Percentiles rank a stretch among this genome's conserved stretches.
phyloP scores from a whole-genome alignment of 2,888 invertebrate species.

The Mesoligia furuncula region DNA sequence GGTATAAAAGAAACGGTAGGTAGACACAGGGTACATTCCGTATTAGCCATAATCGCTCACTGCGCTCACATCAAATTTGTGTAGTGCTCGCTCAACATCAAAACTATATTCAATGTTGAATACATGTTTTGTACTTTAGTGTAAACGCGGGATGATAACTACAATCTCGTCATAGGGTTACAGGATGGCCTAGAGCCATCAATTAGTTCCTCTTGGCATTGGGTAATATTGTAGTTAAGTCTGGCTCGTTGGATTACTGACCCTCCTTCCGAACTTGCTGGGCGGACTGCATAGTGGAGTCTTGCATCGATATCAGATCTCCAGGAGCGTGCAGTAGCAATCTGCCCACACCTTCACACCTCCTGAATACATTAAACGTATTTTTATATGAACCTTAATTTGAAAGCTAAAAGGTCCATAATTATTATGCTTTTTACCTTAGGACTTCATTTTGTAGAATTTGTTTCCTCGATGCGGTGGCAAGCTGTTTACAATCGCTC shows the following conservation, averaged over 20 bases:
- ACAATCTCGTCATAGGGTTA: background rate
- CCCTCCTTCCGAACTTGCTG: slow-evolving; percentile 84
- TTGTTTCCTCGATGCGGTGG: slow-evolving; percentile 87
- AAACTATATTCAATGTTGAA: too few species aligned
- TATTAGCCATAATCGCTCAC: too few species aligned
- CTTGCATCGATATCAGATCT: slow-evolving; percentile 95
- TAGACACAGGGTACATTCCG: too few species aligned
- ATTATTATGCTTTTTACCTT: slow-evolving; percentile 16
- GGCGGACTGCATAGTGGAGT: slow-evolving; percentile 85
- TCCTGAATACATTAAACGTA: slow-evolving; percentile 77
- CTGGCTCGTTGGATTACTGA: slow-evolving; percentile 56
- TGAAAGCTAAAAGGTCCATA: background rate
- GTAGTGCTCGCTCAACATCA: too few species aligned
- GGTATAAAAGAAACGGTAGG: too few species aligned
- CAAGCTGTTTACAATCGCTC: slow-evolving; percentile 90
- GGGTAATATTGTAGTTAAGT: background rate
- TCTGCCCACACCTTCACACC: slow-evolving; percentile 96
- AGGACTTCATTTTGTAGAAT: slow-evolving; percentile 90
- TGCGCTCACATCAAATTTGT: too few species aligned
- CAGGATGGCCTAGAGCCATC: background rate
- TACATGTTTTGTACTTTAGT: background rate
- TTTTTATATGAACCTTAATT: background rate
- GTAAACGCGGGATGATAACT: background rate
- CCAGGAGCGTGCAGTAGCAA: slow-evolving; percentile 95
- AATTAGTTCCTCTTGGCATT: background rate